These are phyloP conservation scores for Henricia sp. DNA, from an alignment of 53 echinoderm and acorn worm species.

Conservation along the genomic window DNA sequence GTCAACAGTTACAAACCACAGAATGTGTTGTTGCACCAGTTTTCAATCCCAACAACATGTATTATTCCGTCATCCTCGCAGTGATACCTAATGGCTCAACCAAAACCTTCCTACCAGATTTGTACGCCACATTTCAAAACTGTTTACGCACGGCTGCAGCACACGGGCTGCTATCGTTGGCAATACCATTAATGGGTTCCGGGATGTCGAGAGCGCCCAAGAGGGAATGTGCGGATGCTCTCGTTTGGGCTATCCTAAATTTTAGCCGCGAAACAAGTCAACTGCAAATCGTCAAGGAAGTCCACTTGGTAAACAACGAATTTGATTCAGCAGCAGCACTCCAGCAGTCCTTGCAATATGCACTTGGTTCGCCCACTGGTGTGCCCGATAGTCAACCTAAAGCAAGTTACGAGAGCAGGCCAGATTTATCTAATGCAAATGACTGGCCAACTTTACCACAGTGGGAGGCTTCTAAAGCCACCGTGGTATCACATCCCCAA, in stretches of 20 bases:
- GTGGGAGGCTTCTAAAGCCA: too few species aligned
- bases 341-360: too few species aligned
- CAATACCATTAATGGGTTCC: slow-evolving; percentile 45
- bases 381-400: too few species aligned
- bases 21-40: too few species aligned
- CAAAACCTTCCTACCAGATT: background rate
- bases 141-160: background rate
- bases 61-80: slow-evolving; percentile 4
- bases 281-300: background rate
- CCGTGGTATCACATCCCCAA: too few species aligned
- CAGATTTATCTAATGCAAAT: too few species aligned
- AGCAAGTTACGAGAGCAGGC: too few species aligned
- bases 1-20: too few species aligned
- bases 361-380: too few species aligned
- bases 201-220: slow-evolving; percentile 8
- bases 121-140: slow-evolving; percentile 13
- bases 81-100: background rate
- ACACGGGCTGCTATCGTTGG: background rate
- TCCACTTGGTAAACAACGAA: slow-evolving; percentile 59
- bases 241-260: slow-evolving; percentile 1
- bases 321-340: slow-evolving; percentile 24
- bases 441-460: too few species aligned
- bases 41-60: too few species aligned
- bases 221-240: slow-evolving; percentile 26
- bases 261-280: slow-evolving; percentile 5